Base-by-base conservation (phyloP, 1,140 invertebrate species). In the Heliconius melpomene region DNA sequence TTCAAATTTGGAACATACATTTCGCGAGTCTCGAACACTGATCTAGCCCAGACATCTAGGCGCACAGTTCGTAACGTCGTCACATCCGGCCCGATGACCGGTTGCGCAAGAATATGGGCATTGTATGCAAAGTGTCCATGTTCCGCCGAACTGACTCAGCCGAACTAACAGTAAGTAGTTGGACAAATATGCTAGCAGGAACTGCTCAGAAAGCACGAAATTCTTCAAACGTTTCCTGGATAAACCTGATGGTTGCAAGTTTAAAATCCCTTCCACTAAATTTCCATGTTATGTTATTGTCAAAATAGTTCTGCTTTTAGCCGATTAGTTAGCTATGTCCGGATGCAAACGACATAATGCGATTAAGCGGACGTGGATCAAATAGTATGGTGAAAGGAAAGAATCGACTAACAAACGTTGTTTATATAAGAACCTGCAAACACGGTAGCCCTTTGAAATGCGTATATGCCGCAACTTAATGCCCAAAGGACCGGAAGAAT, bases 101-200 rank as follows among this genome's bases (percentile, higher is more conserved):
- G 86, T 90, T 91, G 90, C 90, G 88, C 89, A 91, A 90, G 86
- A 86, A 85, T 92, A 92, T 90, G 88, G 89, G 88, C 89, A 94
- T 94, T 94, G 92, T 94, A 92, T 93, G 92, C 92, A 91, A 94
- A 94, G 87, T 85, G 83, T 79, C 81, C 76, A 82, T 77, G 81
- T 84, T 77, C 81, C 83, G 87, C 89, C 89, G 88, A 91, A 89
- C 89, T 86, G 82, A 89, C 83, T 85, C 85, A 86, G 84, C 86
- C 77, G 72, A 77, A 76, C 75, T 92, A 92, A 90, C 89, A 87
- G 90, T 90, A 89, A 77, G 73, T 74, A 40, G 18, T 40, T 72
- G 32, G 71, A 72, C 71, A 72, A 78, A 77, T 76, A 54, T 66
- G 60, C 60, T 72, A 72, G 40, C n/a, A 78, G 60, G 40, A 70